Base-by-base conservation (phyloP, 2,113 vertebrate genomes). In the Chaenogobius annularis region DNA sequence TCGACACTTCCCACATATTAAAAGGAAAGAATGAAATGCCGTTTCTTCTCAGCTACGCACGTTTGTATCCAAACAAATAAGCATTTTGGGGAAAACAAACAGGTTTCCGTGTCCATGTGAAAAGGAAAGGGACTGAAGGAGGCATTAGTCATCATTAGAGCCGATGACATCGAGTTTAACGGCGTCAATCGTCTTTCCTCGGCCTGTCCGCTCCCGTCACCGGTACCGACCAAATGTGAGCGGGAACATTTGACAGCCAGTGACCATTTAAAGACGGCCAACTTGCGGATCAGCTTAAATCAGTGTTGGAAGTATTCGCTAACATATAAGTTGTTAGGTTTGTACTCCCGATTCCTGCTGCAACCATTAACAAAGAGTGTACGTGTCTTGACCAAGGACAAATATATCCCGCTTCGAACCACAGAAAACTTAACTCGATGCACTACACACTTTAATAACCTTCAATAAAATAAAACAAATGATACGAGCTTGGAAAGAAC, bases 81-180 rank as follows among this genome's bases (percentile, higher is more conserved):
- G 37, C 37, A 12, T 46, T 46, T 46, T 46, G 44, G 44, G 44
- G 62, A 66, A 66, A 23, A 77, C n/a, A 78, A 31, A 43, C 40
- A 35, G 26, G 11, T 13, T 52, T 62, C 62, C 69, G 75, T 15
- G 31, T 48, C 7, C 14, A 5, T 61, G 13, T 44, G 26, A 15
- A 59, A 64, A 59, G 37, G 8, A 73, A 7, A 40, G 72, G 68
- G 68, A 50, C 65, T 62, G 67, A 47, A 75, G 93, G 92, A 95
- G 93, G 93, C 95, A 97, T 97, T 96, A 96, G 95, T 96, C 95
- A 96, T 97, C 95, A 95, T 97, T 97, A 97, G 94, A 92, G 92
- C 90, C 90, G 93, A 90, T 95, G 95, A 95, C 95, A 95, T 93
- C 86, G 92, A 92, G 91, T 93, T 93, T 95, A 96, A 95, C 94